Base-by-base conservation (phyloP, 2,888 invertebrate genomes). In the Halictus quadricinctus region DNA sequence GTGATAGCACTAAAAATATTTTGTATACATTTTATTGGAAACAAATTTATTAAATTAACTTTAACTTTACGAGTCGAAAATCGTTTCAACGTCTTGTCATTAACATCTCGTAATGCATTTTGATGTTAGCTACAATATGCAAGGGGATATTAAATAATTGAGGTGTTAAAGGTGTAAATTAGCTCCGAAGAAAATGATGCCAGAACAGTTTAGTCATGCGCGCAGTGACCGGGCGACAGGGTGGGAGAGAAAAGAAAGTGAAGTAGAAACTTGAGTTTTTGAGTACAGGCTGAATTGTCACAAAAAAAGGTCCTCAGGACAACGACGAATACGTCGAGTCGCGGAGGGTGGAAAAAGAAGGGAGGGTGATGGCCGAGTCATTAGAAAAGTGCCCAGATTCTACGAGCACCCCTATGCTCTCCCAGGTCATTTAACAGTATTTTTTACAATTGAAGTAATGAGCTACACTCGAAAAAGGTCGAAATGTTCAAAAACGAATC, bases 211-310 rank as follows among this genome's bases (percentile, higher is more conserved):
- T 6, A 64, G 64, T 29, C 25, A 29, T 29, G 4, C 64, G 64
- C 64, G 2, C 2, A 25, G 64, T 64, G 29, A 13, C 64, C 64
- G 29, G 15, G 29, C 1, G 64, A 29, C 13, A 15, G 64, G 25
- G 29, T 64, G 64, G 29, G 64, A 15, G 29, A 29, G 60, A 15
- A 64, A 64, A 64, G 64, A 64, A 64, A 29, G 25, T 64, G 64
- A 64, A 64, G 64, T 64, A 29, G 29, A 64, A 29, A 64, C 64
- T 64, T 29, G 64, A 64, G 64, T 64, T 64, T 64, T 64, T 15
- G 29, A 64, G 64, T 64, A 29, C 3, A 72, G n/a, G 50, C 50
- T 72, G 72, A 46, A 72, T 72, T 72, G 72, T 64, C 15, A 25
- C 6, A 64, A 64, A 64, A 64, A 64, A 64, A 64, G 29, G 29